A percentile compares a stretch with the other conserved stretches of the same genome.
phyloP scores from a whole-genome alignment of 2,888 invertebrate species.

The Buathra laborator region DNA sequence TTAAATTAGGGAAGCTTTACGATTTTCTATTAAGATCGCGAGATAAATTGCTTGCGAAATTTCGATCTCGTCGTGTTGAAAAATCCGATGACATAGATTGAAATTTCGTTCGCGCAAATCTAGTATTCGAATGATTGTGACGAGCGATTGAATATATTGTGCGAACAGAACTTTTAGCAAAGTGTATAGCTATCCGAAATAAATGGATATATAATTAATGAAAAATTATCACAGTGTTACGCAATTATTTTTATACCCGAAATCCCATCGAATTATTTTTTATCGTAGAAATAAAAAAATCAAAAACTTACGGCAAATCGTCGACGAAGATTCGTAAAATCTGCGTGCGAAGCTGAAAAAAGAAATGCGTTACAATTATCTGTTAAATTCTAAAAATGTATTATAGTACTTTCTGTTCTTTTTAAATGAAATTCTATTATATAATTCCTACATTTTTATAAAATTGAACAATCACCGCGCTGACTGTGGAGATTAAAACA shows the following conservation, averaged over 20 bases:
- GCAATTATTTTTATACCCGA: background rate
- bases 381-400: no score
- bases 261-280: slow-evolving; percentile 5
- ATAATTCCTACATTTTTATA: no score
- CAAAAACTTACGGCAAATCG: no score
- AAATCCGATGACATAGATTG: slow-evolving; percentile 39
- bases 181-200: slow-evolving; percentile 83
- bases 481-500: no score
- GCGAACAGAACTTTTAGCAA: slow-evolving; percentile 71
- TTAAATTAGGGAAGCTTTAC: slow-evolving; percentile 82
- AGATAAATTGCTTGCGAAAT: slow-evolving; percentile 45
- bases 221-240: slow-evolving; percentile 31
- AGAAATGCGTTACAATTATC: no score
- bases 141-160: slow-evolving; percentile 61
- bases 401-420: no score
- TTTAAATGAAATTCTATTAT: no score
- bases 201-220: slow-evolving; percentile 81
- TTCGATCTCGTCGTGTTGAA: slow-evolving; percentile 49
- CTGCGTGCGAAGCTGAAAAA: no score
- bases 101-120: slow-evolving; percentile 56
- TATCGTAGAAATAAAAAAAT: background rate
- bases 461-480: no score
- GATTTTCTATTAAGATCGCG: slow-evolving; percentile 75
- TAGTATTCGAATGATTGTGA: slow-evolving; percentile 71
- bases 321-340: no score